Conservation (phyloP, 2,113 vertebrate species). For the Chionodraco myersi region DNA sequence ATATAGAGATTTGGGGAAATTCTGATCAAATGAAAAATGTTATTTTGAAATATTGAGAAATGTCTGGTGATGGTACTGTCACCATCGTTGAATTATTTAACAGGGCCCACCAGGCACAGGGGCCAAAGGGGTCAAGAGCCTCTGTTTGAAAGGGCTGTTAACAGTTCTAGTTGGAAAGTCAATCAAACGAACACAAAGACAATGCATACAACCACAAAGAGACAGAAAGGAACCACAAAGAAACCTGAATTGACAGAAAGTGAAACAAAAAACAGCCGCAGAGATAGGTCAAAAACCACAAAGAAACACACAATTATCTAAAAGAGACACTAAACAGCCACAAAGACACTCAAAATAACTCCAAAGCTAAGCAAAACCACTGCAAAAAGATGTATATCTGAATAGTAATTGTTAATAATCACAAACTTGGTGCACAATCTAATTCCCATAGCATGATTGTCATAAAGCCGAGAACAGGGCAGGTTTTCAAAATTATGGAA, state of each 20-base stretch:
- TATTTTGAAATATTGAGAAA: too few relatives aligned
- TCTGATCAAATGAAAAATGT: not conserved
- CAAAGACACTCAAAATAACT: not conserved
- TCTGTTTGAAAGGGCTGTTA: not conserved
- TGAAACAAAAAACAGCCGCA: not conserved
- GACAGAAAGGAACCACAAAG: not conserved
- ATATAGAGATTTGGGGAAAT: not conserved
- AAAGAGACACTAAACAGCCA: not conserved
- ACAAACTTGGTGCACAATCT: not conserved
- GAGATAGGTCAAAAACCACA: not conserved
- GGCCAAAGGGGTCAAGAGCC: not conserved
- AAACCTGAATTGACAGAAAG: too few relatives aligned
- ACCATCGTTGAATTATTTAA: not conserved
- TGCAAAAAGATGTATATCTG: not conserved
- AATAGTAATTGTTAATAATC: not conserved
- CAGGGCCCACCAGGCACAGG: not conserved
- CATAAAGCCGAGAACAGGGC: not conserved
- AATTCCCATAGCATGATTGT: not conserved
- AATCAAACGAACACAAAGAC: not conserved
- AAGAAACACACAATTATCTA: not conserved
- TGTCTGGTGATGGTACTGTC: not conserved
- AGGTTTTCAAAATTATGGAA: not conserved
- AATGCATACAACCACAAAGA: not conserved
- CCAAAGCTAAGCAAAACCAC: not conserved
- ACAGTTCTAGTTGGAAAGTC: not conserved